Evolutionary conservation across 2,797 vertebrate species (phyloP).

Genomic region (Pseudopleuronectes americanus): DNA sequence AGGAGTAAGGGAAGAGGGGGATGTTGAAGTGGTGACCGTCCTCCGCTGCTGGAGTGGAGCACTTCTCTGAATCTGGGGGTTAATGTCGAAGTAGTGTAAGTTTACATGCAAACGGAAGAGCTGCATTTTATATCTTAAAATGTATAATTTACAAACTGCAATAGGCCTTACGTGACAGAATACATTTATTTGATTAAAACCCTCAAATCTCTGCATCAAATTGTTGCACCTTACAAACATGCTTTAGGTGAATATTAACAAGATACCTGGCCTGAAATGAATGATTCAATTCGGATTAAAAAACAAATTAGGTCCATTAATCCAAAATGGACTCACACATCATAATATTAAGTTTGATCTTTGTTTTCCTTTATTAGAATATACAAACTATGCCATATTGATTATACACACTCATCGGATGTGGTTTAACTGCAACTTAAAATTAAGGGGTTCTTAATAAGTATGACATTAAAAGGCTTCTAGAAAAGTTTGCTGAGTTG

Average conservation of each 20-base stretch:
- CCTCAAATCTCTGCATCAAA: background rate
- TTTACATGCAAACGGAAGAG: background rate
- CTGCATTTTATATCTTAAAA: background rate
- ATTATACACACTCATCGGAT: too few relatives aligned
- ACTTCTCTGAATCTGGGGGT: slow-evolving; percentile 91
- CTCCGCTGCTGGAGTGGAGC: slow-evolving; percentile 86
- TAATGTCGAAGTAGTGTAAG: background rate
- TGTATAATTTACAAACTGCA: background rate
- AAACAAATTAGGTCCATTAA: too few relatives aligned
- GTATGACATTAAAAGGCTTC: too few relatives aligned
- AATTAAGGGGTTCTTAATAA: background rate
- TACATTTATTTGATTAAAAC: background rate
- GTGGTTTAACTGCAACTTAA: background rate
- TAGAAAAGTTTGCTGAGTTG: background rate
- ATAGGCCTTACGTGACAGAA: background rate
- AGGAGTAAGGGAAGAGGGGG: slow-evolving; percentile 89
- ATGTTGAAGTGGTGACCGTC: slow-evolving; percentile 84
- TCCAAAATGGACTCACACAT: background rate
- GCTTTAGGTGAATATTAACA: background rate
- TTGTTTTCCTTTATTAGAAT: background rate
- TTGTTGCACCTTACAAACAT: background rate
- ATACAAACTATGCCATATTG: background rate
- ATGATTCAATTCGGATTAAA: background rate
- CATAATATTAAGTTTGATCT: background rate
- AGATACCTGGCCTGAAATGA: background rate